Conservation (phyloP, 2,888 invertebrate species). For the Herminia tarsipennalis region DNA sequence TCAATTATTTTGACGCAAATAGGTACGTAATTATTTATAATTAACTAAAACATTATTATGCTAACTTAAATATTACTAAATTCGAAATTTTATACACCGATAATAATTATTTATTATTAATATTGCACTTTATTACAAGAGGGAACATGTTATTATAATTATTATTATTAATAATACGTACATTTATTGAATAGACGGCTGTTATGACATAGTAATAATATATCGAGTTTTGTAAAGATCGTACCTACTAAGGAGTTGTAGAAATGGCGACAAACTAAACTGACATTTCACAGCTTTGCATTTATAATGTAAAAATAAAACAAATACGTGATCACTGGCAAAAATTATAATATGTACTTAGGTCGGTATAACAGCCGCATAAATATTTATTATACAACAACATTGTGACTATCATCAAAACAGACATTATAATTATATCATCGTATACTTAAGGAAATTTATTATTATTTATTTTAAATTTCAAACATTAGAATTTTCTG, state of each 20-base stretch:
- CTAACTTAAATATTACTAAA: conserved; percentile 68
- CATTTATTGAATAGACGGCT: background rate
- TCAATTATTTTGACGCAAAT: conserved; percentile 40
- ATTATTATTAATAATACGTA: background rate
- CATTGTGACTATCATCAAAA: conserved; percentile 17
- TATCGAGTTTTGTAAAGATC: no score
- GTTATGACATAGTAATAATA: no score
- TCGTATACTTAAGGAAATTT: conserved; percentile 33
- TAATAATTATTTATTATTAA: conserved; percentile 54
- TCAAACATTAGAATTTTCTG: conserved; percentile 13
- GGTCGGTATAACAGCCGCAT: background rate
- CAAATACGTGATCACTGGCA: no score
- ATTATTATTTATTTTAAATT: conserved; percentile 10
- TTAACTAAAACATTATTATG: conserved; percentile 39
- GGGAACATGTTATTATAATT: conserved; percentile 12
- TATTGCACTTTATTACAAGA: conserved; percentile 67
- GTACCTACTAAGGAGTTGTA: no score
- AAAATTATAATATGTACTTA: no score
- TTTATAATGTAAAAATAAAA: no score
- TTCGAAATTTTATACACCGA: conserved; percentile 74
- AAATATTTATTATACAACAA: background rate
- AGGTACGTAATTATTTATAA: conserved; percentile 29
- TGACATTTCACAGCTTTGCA: no score
- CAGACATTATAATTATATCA: conserved; percentile 3
- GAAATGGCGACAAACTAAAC: no score